A percentile compares a stretch with the other conserved stretches of the same genome.
phyloP scores from a whole-genome alignment of 2,113 vertebrate species.

The Tragulus kanchil region DNA sequence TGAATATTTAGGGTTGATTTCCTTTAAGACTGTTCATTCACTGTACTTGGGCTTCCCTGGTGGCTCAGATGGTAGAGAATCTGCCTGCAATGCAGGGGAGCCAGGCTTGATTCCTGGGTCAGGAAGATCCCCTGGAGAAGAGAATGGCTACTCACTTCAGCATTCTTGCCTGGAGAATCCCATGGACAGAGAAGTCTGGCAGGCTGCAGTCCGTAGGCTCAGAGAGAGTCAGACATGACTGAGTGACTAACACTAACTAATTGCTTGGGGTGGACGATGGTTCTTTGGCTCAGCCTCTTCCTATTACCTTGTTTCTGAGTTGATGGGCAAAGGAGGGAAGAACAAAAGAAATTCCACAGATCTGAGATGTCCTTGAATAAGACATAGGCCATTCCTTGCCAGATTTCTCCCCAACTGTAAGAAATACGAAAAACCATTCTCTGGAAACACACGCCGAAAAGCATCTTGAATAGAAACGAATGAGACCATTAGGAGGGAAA shows the following conservation, averaged over 20 bases:
- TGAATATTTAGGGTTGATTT: neutral
- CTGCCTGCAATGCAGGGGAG: neutral
- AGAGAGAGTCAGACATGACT: neutral
- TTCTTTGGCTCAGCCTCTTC: constrained; percentile 19
- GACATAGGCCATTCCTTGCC: neutral
- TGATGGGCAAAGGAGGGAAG: neutral
- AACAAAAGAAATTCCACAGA: neutral
- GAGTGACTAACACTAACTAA: neutral
- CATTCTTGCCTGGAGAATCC: neutral
- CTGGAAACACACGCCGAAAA: neutral
- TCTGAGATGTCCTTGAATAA: neutral
- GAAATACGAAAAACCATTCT: neutral
- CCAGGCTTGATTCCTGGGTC: neutral
- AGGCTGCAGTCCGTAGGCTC: neutral
- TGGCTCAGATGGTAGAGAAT: neutral
- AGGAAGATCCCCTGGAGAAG: neutral
- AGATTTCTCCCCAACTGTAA: neutral
- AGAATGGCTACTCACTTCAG: neutral
- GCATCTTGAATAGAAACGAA: neutral
- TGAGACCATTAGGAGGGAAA: neutral
- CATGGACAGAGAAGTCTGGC: neutral
- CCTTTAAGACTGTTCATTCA: neutral
- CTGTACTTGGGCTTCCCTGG: neutral
- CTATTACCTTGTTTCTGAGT: neutral
- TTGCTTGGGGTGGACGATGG: neutral